Conservation (phyloP, 2,797 vertebrate species). For the Decapterus maruadsi region DNA sequence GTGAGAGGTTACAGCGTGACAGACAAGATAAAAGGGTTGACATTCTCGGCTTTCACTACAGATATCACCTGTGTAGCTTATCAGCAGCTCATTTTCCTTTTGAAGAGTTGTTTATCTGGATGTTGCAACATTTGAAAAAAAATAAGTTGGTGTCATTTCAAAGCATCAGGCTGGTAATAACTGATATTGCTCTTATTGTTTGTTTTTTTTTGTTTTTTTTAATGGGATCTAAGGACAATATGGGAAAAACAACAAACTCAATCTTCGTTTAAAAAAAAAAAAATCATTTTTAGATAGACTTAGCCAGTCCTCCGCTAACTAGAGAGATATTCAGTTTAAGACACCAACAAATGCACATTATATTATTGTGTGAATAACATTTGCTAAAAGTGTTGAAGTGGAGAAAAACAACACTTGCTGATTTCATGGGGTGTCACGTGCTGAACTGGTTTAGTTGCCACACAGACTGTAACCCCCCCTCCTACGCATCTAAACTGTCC, state of each 20-base stretch:
- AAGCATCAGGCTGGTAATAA: neutral
- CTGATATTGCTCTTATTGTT: neutral
- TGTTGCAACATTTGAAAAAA: neutral
- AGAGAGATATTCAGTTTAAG: too few species aligned
- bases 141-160: neutral
- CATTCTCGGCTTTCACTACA: constrained; percentile 31
- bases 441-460: neutral
- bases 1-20: constrained; percentile 34
- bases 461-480: too few species aligned
- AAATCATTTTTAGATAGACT: too few species aligned
- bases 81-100: neutral
- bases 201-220: too few species aligned
- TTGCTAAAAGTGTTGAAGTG: too few species aligned
- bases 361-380: neutral
- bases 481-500: too few species aligned
- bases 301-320: too few species aligned
- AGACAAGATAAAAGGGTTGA: constrained; percentile 34
- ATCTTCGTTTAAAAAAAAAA: too few species aligned
- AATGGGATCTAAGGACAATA: too few species aligned
- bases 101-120: constrained; percentile 2
- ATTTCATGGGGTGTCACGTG: neutral
- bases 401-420: neutral
- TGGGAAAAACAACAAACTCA: too few species aligned
- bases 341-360: neutral
- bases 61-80: constrained; percentile 1